These are phyloP conservation scores for Athalia circularis DNA, from an alignment of 2,888 invertebrate species.

Conservation along the genomic window DNA sequence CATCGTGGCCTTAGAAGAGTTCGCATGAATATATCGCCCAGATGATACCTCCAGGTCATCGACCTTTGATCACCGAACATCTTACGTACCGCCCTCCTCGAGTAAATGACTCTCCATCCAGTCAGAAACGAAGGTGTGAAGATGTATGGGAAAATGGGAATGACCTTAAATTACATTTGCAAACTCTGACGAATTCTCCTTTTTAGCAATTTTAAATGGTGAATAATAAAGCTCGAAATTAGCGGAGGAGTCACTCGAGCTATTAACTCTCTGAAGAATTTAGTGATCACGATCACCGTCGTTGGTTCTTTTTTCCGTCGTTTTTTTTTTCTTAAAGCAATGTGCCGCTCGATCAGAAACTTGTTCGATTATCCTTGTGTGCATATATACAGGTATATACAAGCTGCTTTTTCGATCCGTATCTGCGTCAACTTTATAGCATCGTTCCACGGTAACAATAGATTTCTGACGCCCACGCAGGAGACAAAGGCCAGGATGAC, in stretches of 20 bases:
- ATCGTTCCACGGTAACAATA: constrained; percentile 57
- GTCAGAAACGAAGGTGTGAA: no score
- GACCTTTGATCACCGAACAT: not conserved
- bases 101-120: no score
- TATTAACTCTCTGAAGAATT: constrained; percentile 2
- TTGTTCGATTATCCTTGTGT: constrained; percentile 32
- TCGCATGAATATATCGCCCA: constrained; percentile 16
- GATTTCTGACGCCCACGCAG: constrained; percentile 65
- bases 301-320: no score
- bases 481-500: constrained; percentile 62
- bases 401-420: constrained; percentile 30
- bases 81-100: not conserved
- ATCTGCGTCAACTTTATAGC: constrained; percentile 42
- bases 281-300: not conserved
- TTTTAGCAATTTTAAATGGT: no score
- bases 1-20: not conserved
- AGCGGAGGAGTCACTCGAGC: constrained; percentile 26
- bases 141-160: no score
- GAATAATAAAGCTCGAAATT: not conserved
- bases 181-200: no score
- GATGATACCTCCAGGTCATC: constrained; percentile 7
- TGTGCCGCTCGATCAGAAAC: constrained; percentile 10
- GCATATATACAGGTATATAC: constrained; percentile 10
- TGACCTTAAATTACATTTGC: no score
- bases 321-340: not conserved